These are phyloP conservation scores for Heliopora coerulea DNA, from an alignment of 92 coral and sea anemone genomes.

Conservation along the genomic window DNA sequence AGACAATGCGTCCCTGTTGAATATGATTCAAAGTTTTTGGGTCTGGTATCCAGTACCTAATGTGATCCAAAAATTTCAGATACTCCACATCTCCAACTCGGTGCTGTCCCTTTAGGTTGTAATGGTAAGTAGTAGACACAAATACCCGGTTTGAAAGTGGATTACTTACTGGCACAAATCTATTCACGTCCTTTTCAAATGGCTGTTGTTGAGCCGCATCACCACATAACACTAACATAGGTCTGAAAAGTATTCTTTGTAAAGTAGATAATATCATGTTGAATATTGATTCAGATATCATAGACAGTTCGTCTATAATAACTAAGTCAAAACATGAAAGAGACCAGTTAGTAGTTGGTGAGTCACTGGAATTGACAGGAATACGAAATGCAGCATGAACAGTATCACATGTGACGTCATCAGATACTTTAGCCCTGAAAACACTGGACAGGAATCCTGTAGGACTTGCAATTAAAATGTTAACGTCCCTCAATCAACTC, in stretches of 20 bases:
- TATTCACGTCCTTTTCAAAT: not conserved
- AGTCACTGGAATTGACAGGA: not conserved
- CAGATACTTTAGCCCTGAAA: not conserved
- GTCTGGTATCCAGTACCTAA: no score
- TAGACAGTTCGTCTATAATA: slow-evolving; percentile 33
- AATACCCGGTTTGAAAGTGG: not conserved
- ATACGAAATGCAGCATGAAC: slow-evolving; percentile 27
- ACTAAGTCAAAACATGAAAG: not conserved
- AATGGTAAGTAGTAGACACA: slow-evolving; percentile 9
- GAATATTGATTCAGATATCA: slow-evolving; percentile 1
- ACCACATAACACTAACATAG: not conserved
- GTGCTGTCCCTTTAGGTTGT: slow-evolving; percentile 12
- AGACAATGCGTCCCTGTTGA: no score
- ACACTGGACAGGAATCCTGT: slow-evolving; percentile 18
- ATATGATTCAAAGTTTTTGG: no score
- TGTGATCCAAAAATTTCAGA: no score
- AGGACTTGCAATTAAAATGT: slow-evolving; percentile 1
- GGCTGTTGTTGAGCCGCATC: slow-evolving; percentile 23
- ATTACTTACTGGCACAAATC: not conserved
- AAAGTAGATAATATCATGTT: not conserved
- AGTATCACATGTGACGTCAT: not conserved
- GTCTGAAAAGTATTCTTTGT: not conserved
- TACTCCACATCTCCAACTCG: not conserved
- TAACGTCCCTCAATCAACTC: not conserved
- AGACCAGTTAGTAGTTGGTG: slow-evolving; percentile 11